Conservation (phyloP, 1,140 invertebrate species). For the Euura lappo region DNA sequence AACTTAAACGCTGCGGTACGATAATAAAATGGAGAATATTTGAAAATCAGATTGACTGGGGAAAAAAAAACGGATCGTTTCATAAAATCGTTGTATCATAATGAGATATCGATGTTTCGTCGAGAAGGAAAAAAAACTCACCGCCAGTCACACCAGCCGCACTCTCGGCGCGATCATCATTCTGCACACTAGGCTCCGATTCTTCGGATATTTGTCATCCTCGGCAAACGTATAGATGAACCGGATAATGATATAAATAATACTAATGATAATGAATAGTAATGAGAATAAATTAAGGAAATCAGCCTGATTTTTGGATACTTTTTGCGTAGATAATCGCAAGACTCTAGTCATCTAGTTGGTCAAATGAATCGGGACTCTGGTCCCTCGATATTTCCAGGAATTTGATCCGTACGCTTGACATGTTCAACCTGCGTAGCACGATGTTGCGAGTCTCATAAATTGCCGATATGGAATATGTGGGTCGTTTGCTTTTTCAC, state of each 20-base stretch:
- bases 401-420: slow-evolving; percentile 19
- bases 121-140: slow-evolving; percentile 23
- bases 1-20: no score
- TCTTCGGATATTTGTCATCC: slow-evolving; percentile 23
- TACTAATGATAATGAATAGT: no score
- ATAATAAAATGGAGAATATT: no score
- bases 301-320: slow-evolving; percentile 15
- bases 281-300: no score
- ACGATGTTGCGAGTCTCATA: slow-evolving; percentile 17
- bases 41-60: neutral
- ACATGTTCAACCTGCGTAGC: slow-evolving; percentile 10
- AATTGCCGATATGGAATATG: slow-evolving; percentile 36
- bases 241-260: slow-evolving; percentile 36
- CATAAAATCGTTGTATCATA: no score
- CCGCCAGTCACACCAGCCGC: slow-evolving; percentile 26
- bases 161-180: slow-evolving; percentile 29
- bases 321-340: no score
- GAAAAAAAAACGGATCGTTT: neutral
- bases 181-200: slow-evolving; percentile 10
- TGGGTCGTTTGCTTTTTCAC: slow-evolving; percentile 21
- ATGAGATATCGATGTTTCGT: neutral
- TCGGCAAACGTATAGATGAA: slow-evolving; percentile 14
- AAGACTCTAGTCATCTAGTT: slow-evolving; percentile 33
- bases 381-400: slow-evolving; percentile 28
- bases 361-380: slow-evolving; percentile 23